Evolutionary conservation across 2,888 invertebrate species (phyloP).

Genomic region (Aporophyla lueneburgensis): DNA sequence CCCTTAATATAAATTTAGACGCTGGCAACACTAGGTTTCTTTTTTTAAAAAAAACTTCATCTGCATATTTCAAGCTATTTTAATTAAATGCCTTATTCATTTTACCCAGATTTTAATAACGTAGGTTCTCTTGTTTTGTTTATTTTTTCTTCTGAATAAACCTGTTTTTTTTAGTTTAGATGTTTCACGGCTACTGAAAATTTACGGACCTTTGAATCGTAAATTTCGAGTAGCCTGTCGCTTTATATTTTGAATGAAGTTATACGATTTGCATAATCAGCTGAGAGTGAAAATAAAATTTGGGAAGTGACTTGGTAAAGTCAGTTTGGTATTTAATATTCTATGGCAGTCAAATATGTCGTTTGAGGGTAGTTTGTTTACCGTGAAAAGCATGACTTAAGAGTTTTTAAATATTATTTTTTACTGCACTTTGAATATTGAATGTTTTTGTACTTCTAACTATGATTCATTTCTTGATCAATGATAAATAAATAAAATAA

Average conservation of each 20-base stretch:
- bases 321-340: constrained; percentile 32
- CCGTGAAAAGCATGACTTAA: constrained; percentile 3
- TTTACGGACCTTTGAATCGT: constrained; percentile 58
- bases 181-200: constrained; percentile 41
- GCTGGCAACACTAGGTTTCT: neutral
- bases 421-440: neutral
- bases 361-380: constrained; percentile 37
- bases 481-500: too few species aligned
- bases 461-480: neutral
- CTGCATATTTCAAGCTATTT: constrained; percentile 35
- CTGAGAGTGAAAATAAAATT: constrained; percentile 45
- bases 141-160: constrained; percentile 35
- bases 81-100: constrained; percentile 44
- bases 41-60: constrained; percentile 4
- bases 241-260: constrained; percentile 59
- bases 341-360: constrained; percentile 21
- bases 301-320: constrained; percentile 21
- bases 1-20: constrained; percentile 20
- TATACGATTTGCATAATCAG: constrained; percentile 59
- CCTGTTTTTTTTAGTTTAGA: constrained; percentile 55
- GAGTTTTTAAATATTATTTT: neutral
- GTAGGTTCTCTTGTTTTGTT: constrained; percentile 10
- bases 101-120: constrained; percentile 35
- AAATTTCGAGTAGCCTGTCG: constrained; percentile 51
- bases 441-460: neutral